phyloP scores from a whole-genome alignment of 2,113 vertebrate species.

The Amphilophus citrinellus region DNA sequence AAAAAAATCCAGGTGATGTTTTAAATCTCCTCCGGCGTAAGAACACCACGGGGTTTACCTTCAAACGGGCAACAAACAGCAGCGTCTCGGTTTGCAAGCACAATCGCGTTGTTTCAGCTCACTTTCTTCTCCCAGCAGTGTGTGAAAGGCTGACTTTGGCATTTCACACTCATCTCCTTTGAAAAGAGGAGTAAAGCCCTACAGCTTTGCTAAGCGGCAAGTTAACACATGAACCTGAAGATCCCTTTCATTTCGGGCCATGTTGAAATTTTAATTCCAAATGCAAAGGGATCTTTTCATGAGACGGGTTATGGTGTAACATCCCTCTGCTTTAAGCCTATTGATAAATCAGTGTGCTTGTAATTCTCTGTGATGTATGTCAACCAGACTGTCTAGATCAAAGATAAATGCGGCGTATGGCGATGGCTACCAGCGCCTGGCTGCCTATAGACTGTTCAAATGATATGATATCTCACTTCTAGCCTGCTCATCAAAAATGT shows the following conservation, averaged over 20 bases:
- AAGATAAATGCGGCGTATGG: conserved; percentile 33
- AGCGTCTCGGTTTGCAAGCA: neutral
- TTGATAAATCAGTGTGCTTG: conserved; percentile 57
- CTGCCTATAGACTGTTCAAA: conserved; percentile 17
- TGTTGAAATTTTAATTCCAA: conserved; percentile 62
- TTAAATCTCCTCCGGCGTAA: neutral
- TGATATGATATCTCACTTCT: conserved; percentile 39
- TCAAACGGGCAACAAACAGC: conserved; percentile 19
- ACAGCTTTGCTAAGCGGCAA: conserved; percentile 69
- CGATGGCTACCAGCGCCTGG: conserved; percentile 8
- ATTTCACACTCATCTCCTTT: conserved; percentile 56
- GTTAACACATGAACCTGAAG: conserved; percentile 77
- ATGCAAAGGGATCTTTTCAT: conserved; percentile 50
- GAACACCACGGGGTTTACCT: conserved; percentile 2
- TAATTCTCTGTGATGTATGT: conserved; percentile 55
- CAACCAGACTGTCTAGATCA: conserved; percentile 58
- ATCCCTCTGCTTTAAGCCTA: conserved; percentile 42
- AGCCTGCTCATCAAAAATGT: conserved; percentile 48
- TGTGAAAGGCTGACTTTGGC: conserved; percentile 54
- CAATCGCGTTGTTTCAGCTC: conserved; percentile 39
- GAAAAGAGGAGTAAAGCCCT: conserved; percentile 67
- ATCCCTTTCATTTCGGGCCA: conserved; percentile 58
- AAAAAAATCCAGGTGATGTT: neutral
- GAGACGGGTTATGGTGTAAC: conserved; percentile 35
- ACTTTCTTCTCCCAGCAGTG: conserved; percentile 35